phyloP scores from a whole-genome alignment of 2,797 vertebrate species.

The Typhlichthys eigenmanni region DNA sequence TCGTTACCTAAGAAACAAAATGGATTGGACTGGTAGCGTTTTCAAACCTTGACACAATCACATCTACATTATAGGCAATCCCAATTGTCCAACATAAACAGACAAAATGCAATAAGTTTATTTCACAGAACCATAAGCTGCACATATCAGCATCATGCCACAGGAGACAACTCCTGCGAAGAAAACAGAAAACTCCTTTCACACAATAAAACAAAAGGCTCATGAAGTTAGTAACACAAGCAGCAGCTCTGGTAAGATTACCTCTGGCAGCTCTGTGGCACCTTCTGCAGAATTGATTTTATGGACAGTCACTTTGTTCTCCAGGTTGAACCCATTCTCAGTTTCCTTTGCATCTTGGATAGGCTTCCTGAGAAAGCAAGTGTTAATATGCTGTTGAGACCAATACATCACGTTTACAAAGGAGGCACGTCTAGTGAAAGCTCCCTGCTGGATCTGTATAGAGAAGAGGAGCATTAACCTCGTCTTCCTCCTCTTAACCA shows the following conservation, averaged over 20 bases:
- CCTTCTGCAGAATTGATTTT: slow-evolving; percentile 8
- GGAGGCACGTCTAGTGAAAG: not conserved
- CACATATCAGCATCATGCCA: slow-evolving; percentile 31
- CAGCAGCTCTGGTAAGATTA: slow-evolving; percentile 17
- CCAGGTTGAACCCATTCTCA: slow-evolving; percentile 54
- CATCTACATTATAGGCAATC: too few relatives aligned
- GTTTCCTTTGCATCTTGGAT: slow-evolving; percentile 49
- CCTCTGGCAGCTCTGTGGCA: slow-evolving; percentile 57
- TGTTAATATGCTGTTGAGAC: not conserved
- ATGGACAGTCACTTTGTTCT: slow-evolving; percentile 38
- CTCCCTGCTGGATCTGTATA: not conserved
- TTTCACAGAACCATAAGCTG: slow-evolving; percentile 35
- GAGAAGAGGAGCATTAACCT: slow-evolving; percentile 44
- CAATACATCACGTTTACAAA: not conserved
- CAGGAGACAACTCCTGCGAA: slow-evolving; percentile 55
- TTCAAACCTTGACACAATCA: too few relatives aligned
- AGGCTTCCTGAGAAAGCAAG: slow-evolving; percentile 36
- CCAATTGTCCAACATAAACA: not conserved
- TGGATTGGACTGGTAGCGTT: too few relatives aligned
- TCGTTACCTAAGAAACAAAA: too few relatives aligned
- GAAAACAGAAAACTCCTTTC: slow-evolving; percentile 8
- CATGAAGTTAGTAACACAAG: slow-evolving; percentile 2
- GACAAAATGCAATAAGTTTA: slow-evolving; percentile 54
- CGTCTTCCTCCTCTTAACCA: slow-evolving; percentile 62
- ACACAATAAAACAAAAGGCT: not conserved